Percentiles rank a stretch among this genome's conserved stretches.
Evolutionary conservation across 2,113 vertebrate species (phyloP).

Genomic region (Sander lucioperca): DNA sequence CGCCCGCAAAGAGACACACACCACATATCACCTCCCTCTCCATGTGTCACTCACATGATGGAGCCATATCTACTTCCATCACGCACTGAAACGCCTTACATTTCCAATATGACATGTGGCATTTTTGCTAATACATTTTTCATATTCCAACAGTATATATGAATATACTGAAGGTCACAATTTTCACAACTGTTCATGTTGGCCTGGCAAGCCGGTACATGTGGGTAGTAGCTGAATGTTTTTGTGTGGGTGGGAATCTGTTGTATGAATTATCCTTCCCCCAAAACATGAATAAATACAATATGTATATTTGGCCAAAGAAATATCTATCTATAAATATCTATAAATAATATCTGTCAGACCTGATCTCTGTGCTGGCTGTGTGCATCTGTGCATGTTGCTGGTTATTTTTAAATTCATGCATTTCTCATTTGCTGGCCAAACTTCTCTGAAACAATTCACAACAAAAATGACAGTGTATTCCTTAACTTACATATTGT

Average conservation of each 20-base stretch:
- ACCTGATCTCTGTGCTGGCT: slow-evolving; percentile 40
- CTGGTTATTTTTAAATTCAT: slow-evolving; percentile 56
- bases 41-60: slow-evolving; percentile 24
- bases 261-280: slow-evolving; percentile 9
- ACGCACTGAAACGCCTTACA: slow-evolving; percentile 21
- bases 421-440: slow-evolving; percentile 22
- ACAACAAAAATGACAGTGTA: slow-evolving; percentile 26
- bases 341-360: too few species aligned
- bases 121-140: slow-evolving; percentile 59
- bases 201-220: neutral
- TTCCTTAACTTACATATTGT: neutral
- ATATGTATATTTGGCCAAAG: slow-evolving; percentile 46
- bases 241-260: slow-evolving; percentile 33
- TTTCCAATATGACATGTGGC: slow-evolving; percentile 48
- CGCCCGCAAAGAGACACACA: neutral
- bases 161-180: slow-evolving; percentile 17
- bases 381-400: slow-evolving; percentile 31
- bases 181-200: slow-evolving; percentile 29
- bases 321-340: too few species aligned
- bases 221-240: neutral
- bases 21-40: neutral
- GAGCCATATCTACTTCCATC: slow-evolving; percentile 38
- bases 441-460: slow-evolving; percentile 25
- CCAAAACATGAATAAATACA: slow-evolving; percentile 36
- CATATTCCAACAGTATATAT: slow-evolving; percentile 40